Evolutionary conservation across 2,888 invertebrate genomes (phyloP), one percentile per base, ranked within the genome.

Genomic region (Spilarctia lutea): DNA sequence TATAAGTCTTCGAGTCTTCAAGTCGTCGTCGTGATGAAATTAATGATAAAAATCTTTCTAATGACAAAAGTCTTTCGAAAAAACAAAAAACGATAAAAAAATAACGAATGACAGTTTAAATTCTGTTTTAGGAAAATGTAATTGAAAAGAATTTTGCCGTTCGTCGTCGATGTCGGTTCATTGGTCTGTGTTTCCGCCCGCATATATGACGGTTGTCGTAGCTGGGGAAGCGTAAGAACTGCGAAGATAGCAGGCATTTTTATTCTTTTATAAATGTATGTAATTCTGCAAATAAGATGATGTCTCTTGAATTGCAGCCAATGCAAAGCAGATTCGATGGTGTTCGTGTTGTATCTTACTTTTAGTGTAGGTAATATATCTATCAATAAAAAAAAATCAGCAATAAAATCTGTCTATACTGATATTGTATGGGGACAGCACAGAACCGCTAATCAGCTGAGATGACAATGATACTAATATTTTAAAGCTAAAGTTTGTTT

Each of bases 131-230:
- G 11, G n/a, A n/a, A 60, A 27, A 60, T 60, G 7, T 56, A 11
- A 60, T 27, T 60, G 60, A n/a, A 60, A 60, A 60, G 27, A 60
- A 60, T 60, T n/a, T 27, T 27, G n/a, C 60, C 13, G 60, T 60
- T 27, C 27, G 27, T 60, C 27, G 60, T 27, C 60, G 60, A 11
- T 60, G 60, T 60, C 27, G 60, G 60, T 60, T 60, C 60, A 60
- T 60, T 60, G 60, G 60, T 60, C 60, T 60, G 60, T 60, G 60
- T 60, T 60, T 60, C 60, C 60, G 60, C 60, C 60, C 60, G 60
- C 27, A 60, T 60, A 13, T 3, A 2, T n/a, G 10, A 1, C n/a
- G 11, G n/a, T 56, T 27, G 27, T 27, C 60, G n/a, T 60, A 27
- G 27, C 27, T 16, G 52, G n/a, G 52, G 52, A 56, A 56, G 24